These are phyloP conservation scores for Lochmaea crataegi DNA, from an alignment of 2,888 invertebrate species.

Conservation along the genomic window DNA sequence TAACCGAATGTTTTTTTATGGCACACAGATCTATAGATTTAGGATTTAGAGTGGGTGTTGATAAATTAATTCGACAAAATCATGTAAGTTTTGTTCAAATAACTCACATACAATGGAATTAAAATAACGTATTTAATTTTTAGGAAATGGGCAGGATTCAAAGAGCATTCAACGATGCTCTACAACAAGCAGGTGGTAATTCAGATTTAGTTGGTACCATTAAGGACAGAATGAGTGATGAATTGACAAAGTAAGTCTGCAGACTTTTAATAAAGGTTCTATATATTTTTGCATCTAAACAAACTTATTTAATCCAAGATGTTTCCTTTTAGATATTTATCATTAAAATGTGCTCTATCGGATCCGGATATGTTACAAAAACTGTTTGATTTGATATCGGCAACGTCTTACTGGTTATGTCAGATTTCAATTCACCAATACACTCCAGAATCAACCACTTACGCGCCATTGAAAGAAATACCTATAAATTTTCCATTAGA, in stretches of 20 bases:
- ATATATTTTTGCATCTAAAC: slow-evolving; percentile 9
- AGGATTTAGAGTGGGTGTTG: slow-evolving; percentile 77
- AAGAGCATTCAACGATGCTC: slow-evolving; percentile 77
- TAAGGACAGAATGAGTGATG: slow-evolving; percentile 72
- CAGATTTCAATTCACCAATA: slow-evolving; percentile 77
- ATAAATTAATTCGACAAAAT: slow-evolving; percentile 74
- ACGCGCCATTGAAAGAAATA: slow-evolving; percentile 71
- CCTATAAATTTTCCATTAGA: slow-evolving; percentile 74
- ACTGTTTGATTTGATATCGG: slow-evolving; percentile 81
- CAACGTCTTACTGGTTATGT: slow-evolving; percentile 86
- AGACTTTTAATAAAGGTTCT: not conserved
- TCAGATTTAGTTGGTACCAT: slow-evolving; percentile 71
- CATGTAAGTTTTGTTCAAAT: slow-evolving; percentile 61
- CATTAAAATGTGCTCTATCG: slow-evolving; percentile 79
- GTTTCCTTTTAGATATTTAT: slow-evolving; percentile 71
- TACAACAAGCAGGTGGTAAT: slow-evolving; percentile 67
- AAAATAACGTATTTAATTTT: not conserved
- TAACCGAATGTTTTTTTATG: slow-evolving; percentile 92
- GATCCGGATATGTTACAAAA: slow-evolving; percentile 79
- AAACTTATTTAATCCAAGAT: slow-evolving; percentile 1
- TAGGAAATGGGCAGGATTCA: slow-evolving; percentile 79
- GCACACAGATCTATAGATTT: slow-evolving; percentile 89
- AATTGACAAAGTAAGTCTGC: slow-evolving; percentile 72
- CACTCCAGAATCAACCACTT: slow-evolving; percentile 63
- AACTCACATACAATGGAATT: not conserved